Evolutionary conservation across 2,113 vertebrate genomes (phyloP).

Genomic region (Indicator maculatus): DNA sequence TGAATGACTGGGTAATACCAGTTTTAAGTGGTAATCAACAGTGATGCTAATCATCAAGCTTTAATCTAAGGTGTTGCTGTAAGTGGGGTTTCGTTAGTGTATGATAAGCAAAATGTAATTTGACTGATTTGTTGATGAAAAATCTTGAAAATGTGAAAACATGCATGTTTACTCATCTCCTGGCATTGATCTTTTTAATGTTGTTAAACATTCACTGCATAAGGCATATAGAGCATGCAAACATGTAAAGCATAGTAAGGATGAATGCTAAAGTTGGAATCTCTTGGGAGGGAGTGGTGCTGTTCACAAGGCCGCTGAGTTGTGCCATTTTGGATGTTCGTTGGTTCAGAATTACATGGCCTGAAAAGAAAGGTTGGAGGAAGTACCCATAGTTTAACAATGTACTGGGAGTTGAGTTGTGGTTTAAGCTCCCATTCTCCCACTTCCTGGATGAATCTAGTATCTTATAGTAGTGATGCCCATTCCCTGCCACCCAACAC

Average conservation of each 20-base stretch:
- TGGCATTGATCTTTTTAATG: not conserved
- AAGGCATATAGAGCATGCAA: not conserved
- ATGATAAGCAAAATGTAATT: not conserved
- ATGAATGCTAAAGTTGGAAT: not conserved
- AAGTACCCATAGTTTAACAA: not conserved
- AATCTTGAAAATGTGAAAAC: not conserved
- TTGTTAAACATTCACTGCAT: not conserved
- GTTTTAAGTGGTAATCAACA: not conserved
- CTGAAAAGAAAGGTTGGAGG: not conserved
- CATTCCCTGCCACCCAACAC: not conserved
- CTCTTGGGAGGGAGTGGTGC: not conserved
- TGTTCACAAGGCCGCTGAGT: not conserved
- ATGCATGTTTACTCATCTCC: not conserved
- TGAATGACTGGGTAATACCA: not conserved
- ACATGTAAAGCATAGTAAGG: not conserved
- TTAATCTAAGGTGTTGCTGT: not conserved
- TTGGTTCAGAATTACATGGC: not conserved
- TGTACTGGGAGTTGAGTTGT: not conserved
- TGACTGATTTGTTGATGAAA: not conserved
- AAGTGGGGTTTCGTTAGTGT: not conserved
- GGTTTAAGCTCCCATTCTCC: not conserved
- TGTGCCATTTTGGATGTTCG: not conserved
- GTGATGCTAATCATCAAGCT: not conserved
- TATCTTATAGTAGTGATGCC: not conserved
- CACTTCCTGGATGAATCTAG: not conserved